Conservation (phyloP, 2,113 vertebrate species). For the Bubalus kerabau region DNA sequence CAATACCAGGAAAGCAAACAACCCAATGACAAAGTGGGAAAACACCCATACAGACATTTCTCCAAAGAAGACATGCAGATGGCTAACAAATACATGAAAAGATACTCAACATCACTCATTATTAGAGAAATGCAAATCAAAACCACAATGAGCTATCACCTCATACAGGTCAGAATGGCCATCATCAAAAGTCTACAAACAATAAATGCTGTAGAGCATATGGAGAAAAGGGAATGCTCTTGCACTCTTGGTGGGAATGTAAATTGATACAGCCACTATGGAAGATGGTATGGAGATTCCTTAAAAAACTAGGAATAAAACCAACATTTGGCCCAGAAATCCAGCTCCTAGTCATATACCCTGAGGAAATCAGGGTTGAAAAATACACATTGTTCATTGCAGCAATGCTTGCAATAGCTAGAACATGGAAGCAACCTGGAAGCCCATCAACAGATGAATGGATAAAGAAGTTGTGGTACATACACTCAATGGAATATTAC, state of each 20-base stretch:
- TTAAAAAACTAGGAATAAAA: background rate
- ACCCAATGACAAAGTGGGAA: background rate
- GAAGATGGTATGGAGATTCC: background rate
- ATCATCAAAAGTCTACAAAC: background rate
- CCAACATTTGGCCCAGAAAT: background rate
- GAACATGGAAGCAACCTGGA: background rate
- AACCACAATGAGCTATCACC: background rate
- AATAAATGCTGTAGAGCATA: background rate
- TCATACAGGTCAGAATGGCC: background rate
- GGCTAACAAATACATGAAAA: background rate
- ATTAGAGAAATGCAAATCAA: background rate
- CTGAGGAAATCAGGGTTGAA: background rate
- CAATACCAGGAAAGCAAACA: background rate
- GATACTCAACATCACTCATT: background rate
- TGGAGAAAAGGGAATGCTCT: background rate
- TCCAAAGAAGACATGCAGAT: background rate
- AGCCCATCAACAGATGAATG: background rate
- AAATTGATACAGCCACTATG: background rate
- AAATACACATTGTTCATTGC: background rate
- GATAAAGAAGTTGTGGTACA: background rate
- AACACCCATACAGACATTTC: background rate
- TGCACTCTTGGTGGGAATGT: background rate
- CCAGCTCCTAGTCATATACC: background rate
- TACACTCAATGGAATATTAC: background rate
- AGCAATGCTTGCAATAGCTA: background rate